Base-by-base conservation (phyloP, 1,140 invertebrate genomes). In the Conopomorpha cramerella region DNA sequence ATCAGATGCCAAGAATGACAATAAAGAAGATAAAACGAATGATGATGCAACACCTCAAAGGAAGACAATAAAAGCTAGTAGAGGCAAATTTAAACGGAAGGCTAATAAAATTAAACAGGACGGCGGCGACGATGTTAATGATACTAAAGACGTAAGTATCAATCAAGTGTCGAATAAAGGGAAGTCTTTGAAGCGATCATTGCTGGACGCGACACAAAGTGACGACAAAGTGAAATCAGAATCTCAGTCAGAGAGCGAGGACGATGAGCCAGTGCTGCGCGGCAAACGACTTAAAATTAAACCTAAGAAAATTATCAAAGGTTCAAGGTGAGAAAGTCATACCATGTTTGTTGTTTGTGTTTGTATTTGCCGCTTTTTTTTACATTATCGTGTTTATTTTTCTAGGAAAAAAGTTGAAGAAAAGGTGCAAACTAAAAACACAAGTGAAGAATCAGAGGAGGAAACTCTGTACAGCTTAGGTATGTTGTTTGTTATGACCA, bases 371-470 rank as follows among this genome's bases (percentile, higher is more conserved):
- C 25, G 30, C 55, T 11, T 33, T 46, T 25, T 58, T 49, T 44
- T 34, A 39, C n/a, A 35, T 45, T 31, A 27, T 36, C 35, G 15
- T 33, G 3, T 36, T 43, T 38, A 30, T 45, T 36, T 41, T 30
- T 36, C 30, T 71, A 68, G 74, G 53, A 65, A 76, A 77, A 55
- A 71, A 48, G 55, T 77, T 29, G 51, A 79, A 71, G 56, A 85
- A 43, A 79, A 81, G 53, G 64, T 82, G 60, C 42, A 78, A 38
- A 71, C 74, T 23, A 73, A 79, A 39, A 74, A 80, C 40, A 81
- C 78, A 13, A 85, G 79, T 46, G 79, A 70, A 16, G 77, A 82
- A 50, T 72, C 67, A 38, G 83, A 85, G 36, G 77, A 80, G 50
- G 77, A 74, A 48, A 68, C 70, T 16, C 45, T 74, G 16, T 58